Base-by-base conservation (phyloP, 2,888 invertebrate species). In the Drosophila koepferae region DNA sequence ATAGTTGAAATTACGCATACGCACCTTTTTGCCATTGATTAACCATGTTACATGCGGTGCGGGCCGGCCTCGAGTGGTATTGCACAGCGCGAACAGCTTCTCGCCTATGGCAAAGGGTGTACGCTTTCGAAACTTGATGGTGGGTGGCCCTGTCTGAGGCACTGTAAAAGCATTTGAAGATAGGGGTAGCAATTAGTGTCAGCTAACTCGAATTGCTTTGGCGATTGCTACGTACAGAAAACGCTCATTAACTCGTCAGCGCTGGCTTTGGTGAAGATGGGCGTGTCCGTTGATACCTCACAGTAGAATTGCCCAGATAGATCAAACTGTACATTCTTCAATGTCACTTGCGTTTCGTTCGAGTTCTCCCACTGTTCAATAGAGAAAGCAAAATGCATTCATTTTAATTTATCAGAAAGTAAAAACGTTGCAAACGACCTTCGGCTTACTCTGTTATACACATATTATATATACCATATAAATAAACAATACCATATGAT, bases 291-390 rank as follows among this genome's bases (percentile, higher is more conserved):
- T 63, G 97, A 96, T 34, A 97, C 97, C 91, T 96, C 96, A 91
- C 97, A 97, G 68, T 95, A 96, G 93, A 97, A 98, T 62, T 95
- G 94, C 34, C 97, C 97, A 16, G 96, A 95, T 51, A 97, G 96
- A 64, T 96, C 94, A 93, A 97, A 97, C 92, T 96, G 96, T 90
- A 97, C 94, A 91, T 95, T 94, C 86, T 95, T 95, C 84, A 97
- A 93, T 75, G 95, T 92, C 65, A 92, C 92, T 82, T 92, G 92
- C 20, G 91, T 89, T 68, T 91, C 91, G 66, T 92, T 92, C 5
- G 93, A 93, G 69, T 91, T 86, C 44, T 91, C 90, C 90, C 92
- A 92, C 93, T 93, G 72, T 72, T 43, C 16, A 49, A 38, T 40
- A 38, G 63, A 59, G 69, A 2, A 38, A 28, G 31, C 2, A 16